phyloP scores from a whole-genome alignment of 2,888 invertebrate species.

The Stenoptilia bipunctidactyla region DNA sequence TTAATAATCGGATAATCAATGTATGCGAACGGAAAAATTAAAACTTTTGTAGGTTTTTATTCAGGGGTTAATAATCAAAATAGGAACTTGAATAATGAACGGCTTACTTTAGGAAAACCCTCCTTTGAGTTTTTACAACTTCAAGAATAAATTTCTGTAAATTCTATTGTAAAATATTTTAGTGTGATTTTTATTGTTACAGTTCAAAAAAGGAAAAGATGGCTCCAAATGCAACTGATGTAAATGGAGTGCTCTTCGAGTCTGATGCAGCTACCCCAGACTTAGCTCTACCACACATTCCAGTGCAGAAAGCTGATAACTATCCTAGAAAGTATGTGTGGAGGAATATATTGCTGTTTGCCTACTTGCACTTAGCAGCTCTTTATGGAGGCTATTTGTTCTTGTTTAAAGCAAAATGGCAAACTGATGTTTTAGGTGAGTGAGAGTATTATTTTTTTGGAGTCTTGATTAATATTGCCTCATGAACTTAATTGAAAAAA shows the following conservation, averaged over 20 bases:
- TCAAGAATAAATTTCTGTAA: no score
- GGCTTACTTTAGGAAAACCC: no score
- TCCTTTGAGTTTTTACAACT: no score
- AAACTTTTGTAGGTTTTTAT: no score
- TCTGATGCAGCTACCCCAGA: slow-evolving; percentile 58
- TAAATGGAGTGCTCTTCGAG: slow-evolving; percentile 60
- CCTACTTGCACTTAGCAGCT: slow-evolving; percentile 80
- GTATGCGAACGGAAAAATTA: no score
- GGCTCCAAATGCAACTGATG: slow-evolving; percentile 55
- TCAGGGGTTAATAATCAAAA: no score
- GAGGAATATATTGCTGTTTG: slow-evolving; percentile 86
- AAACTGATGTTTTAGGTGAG: slow-evolving; percentile 81
- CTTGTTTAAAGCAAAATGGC: slow-evolving; percentile 80
- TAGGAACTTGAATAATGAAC: no score
- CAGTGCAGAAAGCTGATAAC: slow-evolving; percentile 65
- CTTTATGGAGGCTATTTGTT: slow-evolving; percentile 81
- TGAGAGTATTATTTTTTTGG: slow-evolving; percentile 3
- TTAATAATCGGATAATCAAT: no score
- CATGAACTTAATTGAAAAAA: no score
- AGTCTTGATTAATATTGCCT: no score
- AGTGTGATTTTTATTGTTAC: slow-evolving; percentile 19
- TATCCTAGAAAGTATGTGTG: slow-evolving; percentile 77
- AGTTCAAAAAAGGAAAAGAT: slow-evolving; percentile 29
- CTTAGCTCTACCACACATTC: slow-evolving; percentile 40
- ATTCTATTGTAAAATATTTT: no score